Conservation (phyloP, 2,113 vertebrate genomes). For the Gobius niger region DNA sequence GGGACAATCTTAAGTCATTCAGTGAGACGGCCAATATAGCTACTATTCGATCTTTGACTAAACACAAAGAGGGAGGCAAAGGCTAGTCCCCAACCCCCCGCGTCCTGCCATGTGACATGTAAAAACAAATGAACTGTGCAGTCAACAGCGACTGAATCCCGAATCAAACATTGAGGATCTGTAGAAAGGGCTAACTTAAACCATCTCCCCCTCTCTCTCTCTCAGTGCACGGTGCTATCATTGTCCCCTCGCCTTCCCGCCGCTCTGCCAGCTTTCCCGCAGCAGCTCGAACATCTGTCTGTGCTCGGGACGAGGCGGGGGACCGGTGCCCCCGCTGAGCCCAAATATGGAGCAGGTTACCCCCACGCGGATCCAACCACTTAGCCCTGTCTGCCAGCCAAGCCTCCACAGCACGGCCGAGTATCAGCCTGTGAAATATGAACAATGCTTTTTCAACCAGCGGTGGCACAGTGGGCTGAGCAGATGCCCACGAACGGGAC, state of each 20-base stretch:
- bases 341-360: conserved; percentile 3
- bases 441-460: neutral
- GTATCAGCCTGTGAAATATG: neutral
- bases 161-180: no score
- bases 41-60: no score
- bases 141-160: no score
- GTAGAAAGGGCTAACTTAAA: no score
- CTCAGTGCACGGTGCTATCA: no score
- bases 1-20: no score
- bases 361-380: neutral
- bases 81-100: no score
- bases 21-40: no score
- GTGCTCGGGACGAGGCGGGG: neutral
- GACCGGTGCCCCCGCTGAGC: neutral
- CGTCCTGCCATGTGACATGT: no score
- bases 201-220: neutral
- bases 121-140: no score
- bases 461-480: neutral
- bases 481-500: neutral
- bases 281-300: conserved; percentile 1
- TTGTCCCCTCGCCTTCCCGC: neutral
- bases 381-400: neutral
- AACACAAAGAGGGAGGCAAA: no score
- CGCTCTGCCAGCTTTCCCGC: neutral
- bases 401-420: neutral